Evolutionary conservation across 2,888 invertebrate genomes (phyloP).

Genomic region (Drosophila parthenogenetica): DNA sequence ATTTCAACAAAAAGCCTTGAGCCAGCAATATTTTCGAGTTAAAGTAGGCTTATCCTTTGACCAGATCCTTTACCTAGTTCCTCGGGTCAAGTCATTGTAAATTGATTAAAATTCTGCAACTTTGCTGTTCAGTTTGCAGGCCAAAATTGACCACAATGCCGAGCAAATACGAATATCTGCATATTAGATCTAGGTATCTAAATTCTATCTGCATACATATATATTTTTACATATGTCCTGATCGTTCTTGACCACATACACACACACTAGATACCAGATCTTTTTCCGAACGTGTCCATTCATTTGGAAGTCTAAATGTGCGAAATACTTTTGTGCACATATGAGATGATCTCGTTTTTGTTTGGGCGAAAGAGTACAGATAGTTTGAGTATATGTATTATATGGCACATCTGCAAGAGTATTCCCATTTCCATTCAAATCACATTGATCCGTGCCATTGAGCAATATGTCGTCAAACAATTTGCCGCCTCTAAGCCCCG

Average conservation of each 20-base stretch:
- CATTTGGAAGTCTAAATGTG: conserved; percentile 75
- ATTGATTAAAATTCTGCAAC: conserved; percentile 69
- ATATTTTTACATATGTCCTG: not conserved
- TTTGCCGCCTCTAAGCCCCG: conserved; percentile 68
- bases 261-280: conserved; percentile 21
- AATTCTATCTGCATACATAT: conserved; percentile 4
- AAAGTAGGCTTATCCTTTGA: conserved; percentile 74
- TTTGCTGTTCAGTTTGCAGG: conserved; percentile 69
- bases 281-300: conserved; percentile 53
- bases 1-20: conserved; percentile 44
- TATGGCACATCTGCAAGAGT: conserved; percentile 42
- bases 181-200: conserved; percentile 55
- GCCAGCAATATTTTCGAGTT: conserved; percentile 77
- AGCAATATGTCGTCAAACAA: conserved; percentile 78
- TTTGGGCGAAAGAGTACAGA: conserved; percentile 66
- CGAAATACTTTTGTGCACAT: conserved; percentile 73
- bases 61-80: conserved; percentile 39
- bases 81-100: conserved; percentile 57
- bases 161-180: conserved; percentile 46
- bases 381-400: not conserved
- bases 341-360: conserved; percentile 77
- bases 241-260: conserved; percentile 61
- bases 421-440: conserved; percentile 46
- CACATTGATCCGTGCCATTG: conserved; percentile 71
- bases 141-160: conserved; percentile 35